phyloP scores from a whole-genome alignment of 2,113 vertebrate species.

The Hemiscyllium ocellatum region DNA sequence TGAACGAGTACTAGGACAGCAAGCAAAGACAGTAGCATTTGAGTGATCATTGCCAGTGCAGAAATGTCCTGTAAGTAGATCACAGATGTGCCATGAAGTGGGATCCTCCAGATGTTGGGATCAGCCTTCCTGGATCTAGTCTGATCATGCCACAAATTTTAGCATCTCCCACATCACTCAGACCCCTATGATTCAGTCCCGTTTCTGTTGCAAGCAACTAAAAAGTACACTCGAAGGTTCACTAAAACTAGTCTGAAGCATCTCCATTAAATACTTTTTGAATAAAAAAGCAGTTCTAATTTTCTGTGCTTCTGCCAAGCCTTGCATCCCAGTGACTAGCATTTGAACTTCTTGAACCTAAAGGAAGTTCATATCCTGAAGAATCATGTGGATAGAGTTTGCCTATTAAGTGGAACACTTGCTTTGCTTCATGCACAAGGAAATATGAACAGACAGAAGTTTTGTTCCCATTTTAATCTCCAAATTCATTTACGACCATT shows the following conservation, averaged over 20 bases:
- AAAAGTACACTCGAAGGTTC: not conserved
- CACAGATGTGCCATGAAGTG: too few relatives aligned
- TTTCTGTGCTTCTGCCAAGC: not conserved
- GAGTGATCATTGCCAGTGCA: too few relatives aligned
- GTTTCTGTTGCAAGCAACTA: not conserved
- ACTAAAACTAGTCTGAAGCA: not conserved
- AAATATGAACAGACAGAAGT: not conserved
- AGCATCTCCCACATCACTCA: too few relatives aligned
- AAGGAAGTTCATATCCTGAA: not conserved
- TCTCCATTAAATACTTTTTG: not conserved
- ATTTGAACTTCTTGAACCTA: not conserved
- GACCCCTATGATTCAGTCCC: too few relatives aligned
- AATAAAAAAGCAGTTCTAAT: not conserved
- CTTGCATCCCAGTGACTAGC: not conserved
- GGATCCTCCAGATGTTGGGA: too few relatives aligned
- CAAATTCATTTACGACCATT: not conserved
- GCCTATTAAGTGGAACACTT: not conserved
- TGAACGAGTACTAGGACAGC: too few relatives aligned
- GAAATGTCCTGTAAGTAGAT: too few relatives aligned
- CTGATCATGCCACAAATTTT: too few relatives aligned
- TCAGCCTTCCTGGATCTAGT: too few relatives aligned
- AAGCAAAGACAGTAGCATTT: too few relatives aligned
- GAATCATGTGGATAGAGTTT: not conserved
- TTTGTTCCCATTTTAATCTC: not conserved
- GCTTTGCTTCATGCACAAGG: not conserved